Base-by-base conservation (phyloP, 2,113 vertebrate genomes). In the Aphelocoma coerulescens region DNA sequence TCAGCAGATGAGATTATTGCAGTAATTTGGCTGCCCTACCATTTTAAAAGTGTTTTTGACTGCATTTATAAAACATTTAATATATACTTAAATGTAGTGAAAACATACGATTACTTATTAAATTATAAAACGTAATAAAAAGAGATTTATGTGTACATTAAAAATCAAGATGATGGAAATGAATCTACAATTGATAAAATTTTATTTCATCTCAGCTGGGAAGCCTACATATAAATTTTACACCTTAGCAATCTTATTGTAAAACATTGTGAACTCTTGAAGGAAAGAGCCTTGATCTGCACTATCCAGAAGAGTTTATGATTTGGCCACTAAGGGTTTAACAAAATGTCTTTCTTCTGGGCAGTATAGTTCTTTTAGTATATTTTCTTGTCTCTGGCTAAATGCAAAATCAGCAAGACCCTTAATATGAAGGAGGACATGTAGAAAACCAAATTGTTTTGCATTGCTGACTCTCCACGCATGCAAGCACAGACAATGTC, bases 1-100 rank as follows among this genome's bases (percentile, higher is more conserved):
- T 96, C 93, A 87, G 61, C 58, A 80, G 77, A 91, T 93, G 85
- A 95, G 89, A 81, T 96, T 95, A 92, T 71, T 68, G 46, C 54
- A 71, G 68, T 81, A 66, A 83, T 94, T 97, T 86, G 65, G 66
- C 39, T 67, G 22, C 23, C 35, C 79, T 93, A 76, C 20, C 63
- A 92, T 88, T 95, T 95, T 83, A 23, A 85, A 88, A 91, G 86
- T n/a, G 6, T 6, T 81, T 94, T 94, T 85, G 73, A 86, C 33
- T 93, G 19, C 81, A 83, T 89, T 89, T 94, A 89, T 97, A 77
- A 76, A 92, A 82, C 10, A 88, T 94, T 91, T 85, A 85, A 87
- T 91, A 74, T 63, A 68, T 79, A 28, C 61, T 85, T 90, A 75
- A 93, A 63, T 84, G 51, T 59, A 88, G 6, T 57, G 33, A 30